phyloP scores from a whole-genome alignment of 2,797 vertebrate genomes.

The Myotis vivesi region DNA sequence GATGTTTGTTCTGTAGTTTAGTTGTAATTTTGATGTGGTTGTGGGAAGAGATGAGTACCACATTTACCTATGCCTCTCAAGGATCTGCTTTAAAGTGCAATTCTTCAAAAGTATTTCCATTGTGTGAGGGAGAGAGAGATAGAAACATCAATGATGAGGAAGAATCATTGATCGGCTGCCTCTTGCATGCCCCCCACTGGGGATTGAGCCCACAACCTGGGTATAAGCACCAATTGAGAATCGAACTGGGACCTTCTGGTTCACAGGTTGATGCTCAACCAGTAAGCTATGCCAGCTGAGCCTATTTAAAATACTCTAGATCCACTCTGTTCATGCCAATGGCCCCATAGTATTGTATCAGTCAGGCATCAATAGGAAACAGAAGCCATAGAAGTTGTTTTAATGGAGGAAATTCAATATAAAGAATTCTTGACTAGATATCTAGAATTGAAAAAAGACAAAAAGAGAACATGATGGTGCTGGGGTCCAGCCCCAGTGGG shows the following conservation, averaged over 20 bases:
- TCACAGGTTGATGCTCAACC: too few species aligned
- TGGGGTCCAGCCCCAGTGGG: too few species aligned
- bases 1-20: not conserved
- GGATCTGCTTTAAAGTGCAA: not conserved
- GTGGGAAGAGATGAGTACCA: not conserved
- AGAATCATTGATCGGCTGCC: too few species aligned
- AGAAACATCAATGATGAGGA: too few species aligned
- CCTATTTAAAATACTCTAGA: slow-evolving; percentile 19
- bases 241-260: too few species aligned
- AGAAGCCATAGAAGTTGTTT: not conserved
- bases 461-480: not conserved
- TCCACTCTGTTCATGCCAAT: not conserved
- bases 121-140: not conserved
- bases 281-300: not conserved
- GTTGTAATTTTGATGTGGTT: not conserved
- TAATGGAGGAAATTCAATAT: not conserved
- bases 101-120: not conserved
- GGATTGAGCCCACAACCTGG: too few species aligned
- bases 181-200: too few species aligned
- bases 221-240: too few species aligned
- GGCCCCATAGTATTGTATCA: not conserved
- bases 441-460: not conserved
- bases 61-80: not conserved
- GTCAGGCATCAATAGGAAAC: not conserved
- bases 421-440: not conserved